Percentiles rank a stretch among this genome's conserved stretches.
phyloP scores from a whole-genome alignment of 2,888 invertebrate species.

The Calameuta pallipes region DNA sequence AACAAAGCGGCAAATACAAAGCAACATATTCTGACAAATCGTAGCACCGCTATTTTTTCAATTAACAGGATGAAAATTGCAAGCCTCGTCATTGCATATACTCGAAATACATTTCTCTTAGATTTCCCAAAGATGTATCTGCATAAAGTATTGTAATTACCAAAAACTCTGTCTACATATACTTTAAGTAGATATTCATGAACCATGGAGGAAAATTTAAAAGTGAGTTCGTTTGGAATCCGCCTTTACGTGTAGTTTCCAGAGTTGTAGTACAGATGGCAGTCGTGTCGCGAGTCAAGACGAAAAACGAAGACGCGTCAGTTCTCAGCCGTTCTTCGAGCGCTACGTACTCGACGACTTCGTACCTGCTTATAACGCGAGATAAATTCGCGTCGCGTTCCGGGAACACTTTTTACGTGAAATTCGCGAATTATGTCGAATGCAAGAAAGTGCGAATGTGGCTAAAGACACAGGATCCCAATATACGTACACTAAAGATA shows the following conservation, averaged over 20 bases:
- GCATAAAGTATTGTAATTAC: background rate
- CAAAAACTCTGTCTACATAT: background rate
- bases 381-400: background rate
- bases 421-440: slow-evolving; percentile 37
- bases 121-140: background rate
- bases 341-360: background rate
- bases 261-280: background rate
- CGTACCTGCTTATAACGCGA: background rate
- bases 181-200: background rate
- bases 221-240: background rate
- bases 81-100: background rate
- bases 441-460: slow-evolving; percentile 43
- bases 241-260: background rate
- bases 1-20: background rate
- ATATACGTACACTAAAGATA: slow-evolving; percentile 7
- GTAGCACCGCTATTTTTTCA: background rate
- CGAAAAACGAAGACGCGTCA: slow-evolving; percentile 37
- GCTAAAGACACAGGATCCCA: slow-evolving; percentile 24
- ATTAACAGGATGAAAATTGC: background rate
- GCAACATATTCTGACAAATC: background rate
- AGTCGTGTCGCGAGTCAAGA: slow-evolving; percentile 24
- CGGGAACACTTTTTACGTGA: background rate
- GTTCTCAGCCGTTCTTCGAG: slow-evolving; percentile 47
- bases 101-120: background rate
- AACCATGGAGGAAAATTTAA: background rate